Percentiles rank a stretch among this genome's conserved stretches.
Conservation (phyloP, 2,113 vertebrate genomes). For the Microcebus griseorufus region DNA sequence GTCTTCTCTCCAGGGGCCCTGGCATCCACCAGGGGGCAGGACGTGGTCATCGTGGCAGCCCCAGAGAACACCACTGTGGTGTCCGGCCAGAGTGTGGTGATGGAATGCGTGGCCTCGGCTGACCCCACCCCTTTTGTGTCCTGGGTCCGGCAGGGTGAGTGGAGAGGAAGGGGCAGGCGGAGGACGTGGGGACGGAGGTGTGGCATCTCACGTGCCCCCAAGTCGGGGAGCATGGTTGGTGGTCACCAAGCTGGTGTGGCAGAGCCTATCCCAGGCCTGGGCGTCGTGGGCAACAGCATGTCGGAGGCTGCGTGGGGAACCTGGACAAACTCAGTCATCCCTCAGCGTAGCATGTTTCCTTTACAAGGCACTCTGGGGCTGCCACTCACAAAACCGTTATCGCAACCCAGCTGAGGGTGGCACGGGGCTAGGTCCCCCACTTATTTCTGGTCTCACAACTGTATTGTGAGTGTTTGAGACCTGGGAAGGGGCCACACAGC, state of each 20-base stretch:
- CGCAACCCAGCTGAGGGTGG: neutral
- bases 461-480: neutral
- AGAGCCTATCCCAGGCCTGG: neutral
- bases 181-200: neutral
- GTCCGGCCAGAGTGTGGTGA: constrained; percentile 92
- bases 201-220: neutral
- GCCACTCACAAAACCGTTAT: neutral
- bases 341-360: neutral
- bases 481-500: neutral
- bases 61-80: constrained; percentile 94
- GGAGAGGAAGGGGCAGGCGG: neutral
- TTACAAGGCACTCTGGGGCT: neutral
- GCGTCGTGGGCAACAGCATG: neutral
- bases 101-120: constrained; percentile 97
- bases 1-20: constrained; percentile 84
- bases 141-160: constrained; percentile 95
- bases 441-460: neutral
- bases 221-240: neutral
- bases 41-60: constrained; percentile 91
- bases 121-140: constrained; percentile 95
- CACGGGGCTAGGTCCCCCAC: neutral
- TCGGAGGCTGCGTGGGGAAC: neutral
- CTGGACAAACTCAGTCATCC: neutral
- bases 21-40: constrained; percentile 76
- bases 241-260: neutral